phyloP scores from a whole-genome alignment of 2,888 invertebrate genomes.

The Zaprionus lineosus region DNA sequence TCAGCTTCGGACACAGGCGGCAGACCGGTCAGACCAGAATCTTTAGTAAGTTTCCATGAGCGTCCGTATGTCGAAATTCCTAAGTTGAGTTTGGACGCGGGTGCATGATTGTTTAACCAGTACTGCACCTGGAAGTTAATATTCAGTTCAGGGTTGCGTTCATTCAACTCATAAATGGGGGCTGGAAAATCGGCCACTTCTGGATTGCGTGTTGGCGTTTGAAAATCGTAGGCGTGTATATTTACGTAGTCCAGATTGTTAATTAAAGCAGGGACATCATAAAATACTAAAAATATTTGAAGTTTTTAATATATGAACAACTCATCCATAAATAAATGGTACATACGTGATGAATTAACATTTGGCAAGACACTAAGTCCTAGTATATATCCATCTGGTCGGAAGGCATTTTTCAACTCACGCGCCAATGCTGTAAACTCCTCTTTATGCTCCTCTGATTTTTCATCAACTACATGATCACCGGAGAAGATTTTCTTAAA shows the following conservation, averaged over 20 bases:
- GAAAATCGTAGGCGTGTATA: constrained; percentile 90
- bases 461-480: constrained; percentile 89
- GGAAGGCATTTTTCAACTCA: constrained; percentile 89
- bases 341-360: constrained; percentile 88
- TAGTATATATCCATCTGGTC: constrained; percentile 87
- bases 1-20: constrained; percentile 88
- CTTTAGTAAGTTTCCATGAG: constrained; percentile 90
- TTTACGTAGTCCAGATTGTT: constrained; percentile 91
- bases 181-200: constrained; percentile 91
- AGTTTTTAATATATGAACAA: neutral
- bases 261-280: constrained; percentile 89
- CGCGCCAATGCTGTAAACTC: constrained; percentile 90
- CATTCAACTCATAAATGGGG: constrained; percentile 89
- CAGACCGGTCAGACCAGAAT: constrained; percentile 90
- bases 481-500: constrained; percentile 89
- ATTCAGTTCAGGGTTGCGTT: constrained; percentile 88
- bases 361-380: constrained; percentile 89
- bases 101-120: constrained; percentile 85
- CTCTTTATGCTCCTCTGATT: constrained; percentile 91
- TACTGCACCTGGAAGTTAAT: constrained; percentile 87
- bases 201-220: constrained; percentile 88
- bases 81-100: constrained; percentile 87
- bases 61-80: constrained; percentile 89
- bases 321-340: accelerated
- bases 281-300: constrained; percentile 86